Percentiles rank a stretch among this genome's conserved stretches.
Evolutionary conservation across 2,113 vertebrate genomes (phyloP).

Genomic region (Pachypanchax playfairii): DNA sequence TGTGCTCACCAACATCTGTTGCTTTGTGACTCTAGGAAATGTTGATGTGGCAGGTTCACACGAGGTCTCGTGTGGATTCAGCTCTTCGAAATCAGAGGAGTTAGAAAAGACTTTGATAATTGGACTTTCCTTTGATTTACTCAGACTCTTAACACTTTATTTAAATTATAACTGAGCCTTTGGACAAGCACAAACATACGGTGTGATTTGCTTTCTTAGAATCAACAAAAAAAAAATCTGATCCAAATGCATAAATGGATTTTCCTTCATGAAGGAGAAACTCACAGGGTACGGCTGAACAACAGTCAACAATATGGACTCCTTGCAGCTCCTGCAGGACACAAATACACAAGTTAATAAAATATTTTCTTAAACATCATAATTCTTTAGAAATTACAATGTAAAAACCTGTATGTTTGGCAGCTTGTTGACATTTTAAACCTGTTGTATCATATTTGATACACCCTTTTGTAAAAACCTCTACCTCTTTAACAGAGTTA

Average conservation of each 20-base stretch:
- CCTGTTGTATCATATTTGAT: too few relatives aligned
- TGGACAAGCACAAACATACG: constrained; percentile 57
- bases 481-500: too few relatives aligned
- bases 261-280: constrained; percentile 48
- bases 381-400: background rate
- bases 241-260: constrained; percentile 22
- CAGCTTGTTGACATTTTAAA: too few relatives aligned
- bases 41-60: constrained; percentile 41
- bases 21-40: constrained; percentile 35
- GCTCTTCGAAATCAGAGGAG: constrained; percentile 31
- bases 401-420: too few relatives aligned
- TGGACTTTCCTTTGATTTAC: constrained; percentile 35
- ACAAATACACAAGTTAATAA: constrained; percentile 21
- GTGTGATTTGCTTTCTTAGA: constrained; percentile 46
- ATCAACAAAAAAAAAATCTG: constrained; percentile 43
- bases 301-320: constrained; percentile 96
- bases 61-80: constrained; percentile 48
- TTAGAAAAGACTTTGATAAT: constrained; percentile 31
- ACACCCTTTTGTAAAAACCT: too few relatives aligned
- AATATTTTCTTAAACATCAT: background rate
- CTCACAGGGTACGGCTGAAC: constrained; percentile 97
- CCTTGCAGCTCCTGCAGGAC: constrained; percentile 93
- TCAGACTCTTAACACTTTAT: constrained; percentile 25
- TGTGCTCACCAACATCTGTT: constrained; percentile 55
- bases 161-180: constrained; percentile 9